Percentiles rank a stretch among this genome's conserved stretches.
phyloP scores from a whole-genome alignment of 2,888 invertebrate genomes.

The Spatulosminthurus flaviceps region DNA sequence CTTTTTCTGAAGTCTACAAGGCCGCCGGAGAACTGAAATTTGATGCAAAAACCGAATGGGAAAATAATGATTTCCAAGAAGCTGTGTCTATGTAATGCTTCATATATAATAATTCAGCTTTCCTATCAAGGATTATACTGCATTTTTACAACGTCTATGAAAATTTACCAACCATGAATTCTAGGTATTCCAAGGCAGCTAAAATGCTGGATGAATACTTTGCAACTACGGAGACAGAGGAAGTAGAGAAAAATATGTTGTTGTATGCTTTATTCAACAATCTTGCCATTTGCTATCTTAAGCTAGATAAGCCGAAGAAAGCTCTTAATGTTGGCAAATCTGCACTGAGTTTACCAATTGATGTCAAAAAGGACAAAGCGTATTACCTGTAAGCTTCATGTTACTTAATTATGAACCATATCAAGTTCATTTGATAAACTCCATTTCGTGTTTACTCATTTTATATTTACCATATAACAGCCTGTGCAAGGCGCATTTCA shows the following conservation, averaged over 20 bases:
- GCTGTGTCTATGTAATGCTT: conserved; percentile 45
- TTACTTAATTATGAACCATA: neutral
- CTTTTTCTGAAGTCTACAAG: conserved; percentile 72
- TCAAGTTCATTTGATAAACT: too few species aligned
- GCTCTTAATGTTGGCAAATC: conserved; percentile 74
- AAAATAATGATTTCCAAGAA: conserved; percentile 65
- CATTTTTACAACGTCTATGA: too few species aligned
- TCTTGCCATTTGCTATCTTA: conserved; percentile 77
- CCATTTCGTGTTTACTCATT: neutral
- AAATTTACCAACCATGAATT: neutral
- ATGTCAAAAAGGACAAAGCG: conserved; percentile 42
- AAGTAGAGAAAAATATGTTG: conserved; percentile 72
- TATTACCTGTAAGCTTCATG: conserved; percentile 48
- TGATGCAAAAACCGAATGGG: conserved; percentile 73
- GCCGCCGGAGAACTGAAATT: conserved; percentile 73
- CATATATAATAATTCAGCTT: too few species aligned
- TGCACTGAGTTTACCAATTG: conserved; percentile 66
- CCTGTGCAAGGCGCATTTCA: conserved; percentile 38
- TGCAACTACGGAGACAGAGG: conserved; percentile 74
- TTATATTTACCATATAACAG: conserved; percentile 28
- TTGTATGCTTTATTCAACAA: conserved; percentile 77
- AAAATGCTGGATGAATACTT: conserved; percentile 72
- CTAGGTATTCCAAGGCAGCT: conserved; percentile 72
- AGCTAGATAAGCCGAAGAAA: conserved; percentile 72
- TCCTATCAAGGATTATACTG: too few species aligned